phyloP scores from a whole-genome alignment of 1,140 invertebrate genomes.

The Zelostemma sp. region DNA sequence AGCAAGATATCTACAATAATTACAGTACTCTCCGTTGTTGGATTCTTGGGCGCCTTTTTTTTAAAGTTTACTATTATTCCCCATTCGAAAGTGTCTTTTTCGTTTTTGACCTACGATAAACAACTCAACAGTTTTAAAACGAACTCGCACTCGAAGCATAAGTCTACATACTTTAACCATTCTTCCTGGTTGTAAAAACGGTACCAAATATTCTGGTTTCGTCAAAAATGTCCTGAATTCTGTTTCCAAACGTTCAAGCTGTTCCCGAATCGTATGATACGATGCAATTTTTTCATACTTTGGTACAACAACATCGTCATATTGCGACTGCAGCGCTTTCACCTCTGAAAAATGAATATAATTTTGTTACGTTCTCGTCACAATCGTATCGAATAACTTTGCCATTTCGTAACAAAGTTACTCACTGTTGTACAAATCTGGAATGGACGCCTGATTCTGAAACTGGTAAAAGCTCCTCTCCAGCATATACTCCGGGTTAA shows the following conservation, averaged over 20 bases:
- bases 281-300: conserved; percentile 84
- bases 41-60: conserved; percentile 76
- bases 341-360: conserved; percentile 74
- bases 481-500: conserved; percentile 99
- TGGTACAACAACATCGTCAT: conserved; percentile 75
- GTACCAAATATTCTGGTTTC: conserved; percentile 89
- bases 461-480: conserved; percentile 99
- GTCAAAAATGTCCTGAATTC: conserved; percentile 86
- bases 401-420: no score
- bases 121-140: conserved; percentile 2
- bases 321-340: conserved; percentile 77
- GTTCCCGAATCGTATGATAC: conserved; percentile 88
- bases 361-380: conserved; percentile 15
- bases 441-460: conserved; percentile 97
- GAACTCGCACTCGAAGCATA: background rate
- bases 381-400: no score
- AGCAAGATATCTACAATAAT: conserved; percentile 88
- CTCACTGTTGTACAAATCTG: conserved; percentile 88
- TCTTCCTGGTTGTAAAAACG: conserved; percentile 94
- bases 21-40: conserved; percentile 71
- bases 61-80: conserved; percentile 95
- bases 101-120: conserved; percentile 81
- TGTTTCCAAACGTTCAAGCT: conserved; percentile 80
- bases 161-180: conserved; percentile 82
- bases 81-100: conserved; percentile 94